Percentiles rank a stretch among this genome's conserved stretches.
Evolutionary conservation across 2,888 invertebrate species (phyloP).

Genomic region (Octonoba sinensis): DNA sequence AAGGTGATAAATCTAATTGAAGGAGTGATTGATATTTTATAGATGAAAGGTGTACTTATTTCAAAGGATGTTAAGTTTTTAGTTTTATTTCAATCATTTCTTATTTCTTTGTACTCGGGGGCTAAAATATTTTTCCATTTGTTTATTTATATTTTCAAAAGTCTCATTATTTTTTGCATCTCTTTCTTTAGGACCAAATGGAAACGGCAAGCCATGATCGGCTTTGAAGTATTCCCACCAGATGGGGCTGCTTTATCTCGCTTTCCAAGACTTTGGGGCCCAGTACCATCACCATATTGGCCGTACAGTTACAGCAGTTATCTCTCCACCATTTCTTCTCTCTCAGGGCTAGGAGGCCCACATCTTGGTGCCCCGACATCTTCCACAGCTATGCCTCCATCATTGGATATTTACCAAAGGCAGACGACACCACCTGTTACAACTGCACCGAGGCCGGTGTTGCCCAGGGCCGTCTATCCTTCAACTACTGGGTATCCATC

Average conservation of each 20-base stretch:
- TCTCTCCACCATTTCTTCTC: constrained; percentile 62
- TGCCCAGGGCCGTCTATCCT: constrained; percentile 59
- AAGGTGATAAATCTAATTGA: too few relatives aligned
- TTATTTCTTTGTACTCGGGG: too few relatives aligned
- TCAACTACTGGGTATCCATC: constrained; percentile 46
- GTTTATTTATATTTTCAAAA: too few relatives aligned
- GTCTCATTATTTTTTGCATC: too few relatives aligned
- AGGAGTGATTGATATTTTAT: too few relatives aligned
- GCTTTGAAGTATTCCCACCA: constrained; percentile 94
- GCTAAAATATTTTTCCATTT: too few relatives aligned
- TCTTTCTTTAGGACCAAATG: constrained; percentile 87
- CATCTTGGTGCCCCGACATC: constrained; percentile 34
- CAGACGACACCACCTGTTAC: constrained; percentile 33
- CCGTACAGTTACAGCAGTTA: constrained; percentile 65
- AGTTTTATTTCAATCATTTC: too few relatives aligned
- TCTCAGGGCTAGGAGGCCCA: constrained; percentile 40
- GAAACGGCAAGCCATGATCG: constrained; percentile 98
- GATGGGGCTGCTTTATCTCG: constrained; percentile 76
- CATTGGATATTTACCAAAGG: constrained; percentile 59
- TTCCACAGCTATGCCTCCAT: constrained; percentile 15
- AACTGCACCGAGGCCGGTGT: constrained; percentile 36
- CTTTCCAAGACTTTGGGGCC: constrained; percentile 55
- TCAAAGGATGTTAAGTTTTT: too few relatives aligned
- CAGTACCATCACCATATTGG: constrained; percentile 52
- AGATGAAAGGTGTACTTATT: too few relatives aligned